These are phyloP conservation scores for Eulemur coronatus DNA, from an alignment of 2,797 vertebrate species.

Conservation along the genomic window DNA sequence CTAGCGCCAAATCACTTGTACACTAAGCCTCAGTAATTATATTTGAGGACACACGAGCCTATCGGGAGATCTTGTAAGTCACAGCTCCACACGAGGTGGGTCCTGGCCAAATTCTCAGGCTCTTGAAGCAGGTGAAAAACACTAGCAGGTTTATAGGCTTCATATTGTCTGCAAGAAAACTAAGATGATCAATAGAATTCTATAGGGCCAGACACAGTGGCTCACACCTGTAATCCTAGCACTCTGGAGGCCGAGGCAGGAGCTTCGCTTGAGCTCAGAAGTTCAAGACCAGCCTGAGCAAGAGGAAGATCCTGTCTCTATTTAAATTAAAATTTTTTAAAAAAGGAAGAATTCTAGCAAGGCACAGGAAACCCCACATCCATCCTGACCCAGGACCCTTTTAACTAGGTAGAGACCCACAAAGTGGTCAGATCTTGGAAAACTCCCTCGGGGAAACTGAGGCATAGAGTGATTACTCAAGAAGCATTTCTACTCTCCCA, in stretches of 20 bases:
- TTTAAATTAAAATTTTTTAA: too few species aligned
- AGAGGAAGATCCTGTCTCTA: too few species aligned
- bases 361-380: neutral
- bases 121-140: neutral
- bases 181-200: neutral
- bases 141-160: fast-evolving
- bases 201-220: too few species aligned
- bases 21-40: neutral
- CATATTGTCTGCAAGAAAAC: neutral
- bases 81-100: neutral
- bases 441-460: neutral
- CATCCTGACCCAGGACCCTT: neutral
- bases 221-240: too few species aligned
- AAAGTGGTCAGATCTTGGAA: neutral
- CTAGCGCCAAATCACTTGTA: neutral
- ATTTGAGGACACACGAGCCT: neutral
- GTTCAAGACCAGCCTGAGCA: too few species aligned
- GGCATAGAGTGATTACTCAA: neutral
- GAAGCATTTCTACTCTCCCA: neutral
- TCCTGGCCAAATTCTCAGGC: neutral
- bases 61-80: neutral
- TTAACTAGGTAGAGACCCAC: neutral
- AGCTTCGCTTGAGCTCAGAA: too few species aligned
- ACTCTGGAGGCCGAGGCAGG: too few species aligned
- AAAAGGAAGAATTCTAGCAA: fast-evolving